A percentile compares a stretch with the other conserved stretches of the same genome.
phyloP scores from a whole-genome alignment of 2,113 vertebrate genomes.

The Plestiodon gilberti region DNA sequence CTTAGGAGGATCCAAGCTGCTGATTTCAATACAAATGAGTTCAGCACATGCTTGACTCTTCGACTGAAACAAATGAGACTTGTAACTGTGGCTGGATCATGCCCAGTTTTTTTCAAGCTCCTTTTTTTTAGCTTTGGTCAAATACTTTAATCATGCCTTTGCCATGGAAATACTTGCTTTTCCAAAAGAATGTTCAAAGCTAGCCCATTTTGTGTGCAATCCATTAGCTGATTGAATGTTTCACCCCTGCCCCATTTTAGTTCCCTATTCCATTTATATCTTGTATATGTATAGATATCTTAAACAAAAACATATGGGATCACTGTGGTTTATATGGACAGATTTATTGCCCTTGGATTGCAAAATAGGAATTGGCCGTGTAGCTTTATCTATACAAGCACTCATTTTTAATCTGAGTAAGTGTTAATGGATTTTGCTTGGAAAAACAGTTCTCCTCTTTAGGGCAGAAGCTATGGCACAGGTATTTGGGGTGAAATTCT shows the following conservation, averaged over 20 bases:
- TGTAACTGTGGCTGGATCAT: background rate
- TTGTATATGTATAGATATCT: background rate
- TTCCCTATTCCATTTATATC: background rate
- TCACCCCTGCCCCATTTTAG: constrained; percentile 19
- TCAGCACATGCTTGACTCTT: background rate
- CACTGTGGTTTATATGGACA: constrained; percentile 16
- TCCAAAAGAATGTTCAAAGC: constrained; percentile 4
- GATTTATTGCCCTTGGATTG: constrained; percentile 52
- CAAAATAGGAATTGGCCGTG: constrained; percentile 54
- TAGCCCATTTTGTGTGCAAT: background rate
- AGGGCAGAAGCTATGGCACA: background rate
- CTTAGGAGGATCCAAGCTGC: background rate
- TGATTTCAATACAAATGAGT: background rate
- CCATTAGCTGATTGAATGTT: background rate
- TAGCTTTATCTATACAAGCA: constrained; percentile 19
- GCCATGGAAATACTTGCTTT: constrained; percentile 12
- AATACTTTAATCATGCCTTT: background rate
- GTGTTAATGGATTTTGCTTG: background rate
- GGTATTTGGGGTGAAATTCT: background rate
- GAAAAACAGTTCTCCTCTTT: constrained; percentile 17
- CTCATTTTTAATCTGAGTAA: constrained; percentile 51
- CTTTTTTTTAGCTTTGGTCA: background rate
- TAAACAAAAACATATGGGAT: constrained; percentile 6
- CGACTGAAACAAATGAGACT: background rate
- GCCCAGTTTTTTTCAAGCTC: background rate